These are phyloP conservation scores for Phalacrocorax aristotelis DNA, from an alignment of 2,113 vertebrate genomes.

Conservation along the genomic window DNA sequence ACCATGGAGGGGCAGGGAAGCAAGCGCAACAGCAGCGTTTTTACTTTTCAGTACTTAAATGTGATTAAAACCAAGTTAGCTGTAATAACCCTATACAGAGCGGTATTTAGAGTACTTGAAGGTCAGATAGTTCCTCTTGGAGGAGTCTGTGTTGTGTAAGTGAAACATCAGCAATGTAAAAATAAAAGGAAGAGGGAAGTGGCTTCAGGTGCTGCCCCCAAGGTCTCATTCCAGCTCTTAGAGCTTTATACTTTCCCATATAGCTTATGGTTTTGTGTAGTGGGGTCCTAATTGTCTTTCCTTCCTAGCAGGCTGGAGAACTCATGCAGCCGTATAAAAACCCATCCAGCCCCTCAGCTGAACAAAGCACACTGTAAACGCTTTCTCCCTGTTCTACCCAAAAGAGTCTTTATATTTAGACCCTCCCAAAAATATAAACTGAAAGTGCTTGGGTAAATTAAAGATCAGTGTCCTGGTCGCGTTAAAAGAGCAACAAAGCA, in stretches of 20 bases:
- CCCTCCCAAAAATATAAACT: neutral
- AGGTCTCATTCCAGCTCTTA: neutral
- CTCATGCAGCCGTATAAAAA: rapidly evolving
- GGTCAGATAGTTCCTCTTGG: neutral
- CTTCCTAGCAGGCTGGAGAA: neutral
- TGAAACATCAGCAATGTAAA: neutral
- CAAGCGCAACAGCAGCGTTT: neutral
- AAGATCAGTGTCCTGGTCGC: neutral
- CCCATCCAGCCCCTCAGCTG: neutral
- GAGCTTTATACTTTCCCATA: neutral
- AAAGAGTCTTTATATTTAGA: neutral
- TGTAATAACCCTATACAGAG: rapidly evolving
- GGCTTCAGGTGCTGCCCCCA: neutral
- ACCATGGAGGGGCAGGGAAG: neutral
- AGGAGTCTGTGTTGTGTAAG: neutral
- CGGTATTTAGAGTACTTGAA: neutral
- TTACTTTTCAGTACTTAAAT: neutral
- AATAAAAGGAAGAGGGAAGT: neutral
- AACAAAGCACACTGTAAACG: neutral
- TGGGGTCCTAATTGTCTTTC: neutral
- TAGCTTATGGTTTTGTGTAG: neutral
- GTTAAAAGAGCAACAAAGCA: neutral
- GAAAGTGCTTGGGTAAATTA: neutral
- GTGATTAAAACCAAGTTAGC: neutral
- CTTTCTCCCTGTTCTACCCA: neutral